phyloP scores from a whole-genome alignment of 2,797 vertebrate species.

The Coendou prehensilis region DNA sequence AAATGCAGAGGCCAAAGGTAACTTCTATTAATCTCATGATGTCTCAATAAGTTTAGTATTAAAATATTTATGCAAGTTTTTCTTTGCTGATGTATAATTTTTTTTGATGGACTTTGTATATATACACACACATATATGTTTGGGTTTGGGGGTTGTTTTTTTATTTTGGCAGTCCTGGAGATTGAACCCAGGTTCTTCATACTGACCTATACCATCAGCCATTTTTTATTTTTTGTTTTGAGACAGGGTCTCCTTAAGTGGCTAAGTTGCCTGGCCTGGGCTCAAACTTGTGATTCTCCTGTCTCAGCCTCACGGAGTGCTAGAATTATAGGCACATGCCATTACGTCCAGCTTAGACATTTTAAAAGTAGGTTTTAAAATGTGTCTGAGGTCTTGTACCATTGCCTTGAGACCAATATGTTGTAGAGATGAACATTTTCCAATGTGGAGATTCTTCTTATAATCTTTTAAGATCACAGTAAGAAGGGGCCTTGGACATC shows the following conservation, averaged over 20 bases:
- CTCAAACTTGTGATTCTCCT: background rate
- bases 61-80: background rate
- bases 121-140: background rate
- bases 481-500: background rate
- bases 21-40: background rate
- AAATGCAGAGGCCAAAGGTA: background rate
- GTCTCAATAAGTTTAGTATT: background rate
- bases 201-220: background rate
- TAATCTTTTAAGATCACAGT: background rate
- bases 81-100: background rate
- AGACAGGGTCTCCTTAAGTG: background rate
- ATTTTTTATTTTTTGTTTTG: background rate
- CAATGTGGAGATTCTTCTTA: background rate
- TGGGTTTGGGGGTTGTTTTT: background rate
- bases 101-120: background rate
- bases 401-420: background rate
- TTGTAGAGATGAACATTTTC: background rate
- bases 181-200: background rate
- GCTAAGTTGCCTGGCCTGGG: background rate
- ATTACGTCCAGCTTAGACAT: background rate
- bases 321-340: background rate
- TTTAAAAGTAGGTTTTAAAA: constrained; percentile 60
- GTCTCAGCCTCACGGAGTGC: background rate
- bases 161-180: background rate
- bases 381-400: background rate